A percentile compares a stretch with the other conserved stretches of the same genome.
phyloP scores from a whole-genome alignment of 2,888 invertebrate species.

The Lampropteryx suffumata region DNA sequence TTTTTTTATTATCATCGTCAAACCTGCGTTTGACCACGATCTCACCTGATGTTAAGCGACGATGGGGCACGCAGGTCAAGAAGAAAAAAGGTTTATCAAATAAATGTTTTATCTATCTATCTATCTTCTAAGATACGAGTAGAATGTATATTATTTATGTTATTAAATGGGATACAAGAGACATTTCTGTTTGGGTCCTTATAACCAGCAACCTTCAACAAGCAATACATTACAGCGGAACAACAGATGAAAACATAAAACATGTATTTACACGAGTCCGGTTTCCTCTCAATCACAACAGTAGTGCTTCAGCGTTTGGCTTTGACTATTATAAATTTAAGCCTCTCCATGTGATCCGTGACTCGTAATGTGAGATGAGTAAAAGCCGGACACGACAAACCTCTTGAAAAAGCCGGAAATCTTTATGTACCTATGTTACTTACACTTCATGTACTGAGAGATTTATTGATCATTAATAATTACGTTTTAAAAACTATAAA shows the following conservation, averaged over 20 bases:
- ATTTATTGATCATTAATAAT: no score
- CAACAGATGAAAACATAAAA: constrained; percentile 13
- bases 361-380: not conserved
- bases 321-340: constrained; percentile 17
- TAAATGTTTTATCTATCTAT: no score
- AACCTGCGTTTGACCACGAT: no score
- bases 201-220: not conserved
- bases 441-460: no score
- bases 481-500: no score
- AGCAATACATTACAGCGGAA: constrained; percentile 7
- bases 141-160: no score
- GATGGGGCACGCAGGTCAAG: no score
- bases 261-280: constrained; percentile 15
- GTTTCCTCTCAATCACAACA: constrained; percentile 18
- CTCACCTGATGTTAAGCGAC: no score
- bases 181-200: not conserved
- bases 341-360: constrained; percentile 8
- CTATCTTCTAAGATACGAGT: no score
- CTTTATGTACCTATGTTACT: not conserved
- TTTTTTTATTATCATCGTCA: no score
- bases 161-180: not conserved
- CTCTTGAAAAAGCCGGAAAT: not conserved
- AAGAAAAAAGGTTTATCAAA: no score
- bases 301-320: constrained; percentile 10
- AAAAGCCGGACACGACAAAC: not conserved